phyloP scores from a whole-genome alignment of 2,113 vertebrate genomes.

The Pipa parva region DNA sequence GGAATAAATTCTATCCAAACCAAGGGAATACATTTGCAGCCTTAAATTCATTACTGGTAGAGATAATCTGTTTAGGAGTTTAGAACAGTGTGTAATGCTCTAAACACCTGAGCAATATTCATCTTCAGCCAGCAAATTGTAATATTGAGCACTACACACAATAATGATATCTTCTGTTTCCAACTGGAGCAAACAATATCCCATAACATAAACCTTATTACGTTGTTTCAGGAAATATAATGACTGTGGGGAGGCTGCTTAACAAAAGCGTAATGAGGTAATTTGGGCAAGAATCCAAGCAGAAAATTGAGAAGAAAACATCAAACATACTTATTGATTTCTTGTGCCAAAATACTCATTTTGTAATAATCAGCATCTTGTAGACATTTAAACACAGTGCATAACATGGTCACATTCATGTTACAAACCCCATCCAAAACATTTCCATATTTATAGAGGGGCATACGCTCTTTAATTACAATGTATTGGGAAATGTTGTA shows the following conservation, averaged over 20 bases:
- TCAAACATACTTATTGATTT: constrained; percentile 12
- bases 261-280: constrained; percentile 40
- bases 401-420: background rate
- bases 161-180: constrained; percentile 39
- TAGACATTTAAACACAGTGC: background rate
- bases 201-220: constrained; percentile 43
- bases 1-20: constrained; percentile 13
- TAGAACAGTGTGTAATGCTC: constrained; percentile 31
- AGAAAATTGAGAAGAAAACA: constrained; percentile 24
- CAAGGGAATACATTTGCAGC: constrained; percentile 18
- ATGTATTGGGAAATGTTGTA: too few species aligned
- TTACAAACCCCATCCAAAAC: background rate
- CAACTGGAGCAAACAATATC: constrained; percentile 35
- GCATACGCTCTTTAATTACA: too few species aligned
- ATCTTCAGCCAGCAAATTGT: constrained; percentile 28
- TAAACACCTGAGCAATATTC: constrained; percentile 36
- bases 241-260: constrained; percentile 38
- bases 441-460: too few species aligned
- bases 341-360: constrained; percentile 7
- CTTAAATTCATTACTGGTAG: constrained; percentile 32
- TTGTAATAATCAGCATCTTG: background rate
- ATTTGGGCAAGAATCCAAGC: constrained; percentile 23
- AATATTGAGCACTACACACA: constrained; percentile 19
- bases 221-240: constrained; percentile 39
- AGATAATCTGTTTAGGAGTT: constrained; percentile 35